phyloP scores from a whole-genome alignment of 2,888 invertebrate genomes.

The Hydraecia micacea region DNA sequence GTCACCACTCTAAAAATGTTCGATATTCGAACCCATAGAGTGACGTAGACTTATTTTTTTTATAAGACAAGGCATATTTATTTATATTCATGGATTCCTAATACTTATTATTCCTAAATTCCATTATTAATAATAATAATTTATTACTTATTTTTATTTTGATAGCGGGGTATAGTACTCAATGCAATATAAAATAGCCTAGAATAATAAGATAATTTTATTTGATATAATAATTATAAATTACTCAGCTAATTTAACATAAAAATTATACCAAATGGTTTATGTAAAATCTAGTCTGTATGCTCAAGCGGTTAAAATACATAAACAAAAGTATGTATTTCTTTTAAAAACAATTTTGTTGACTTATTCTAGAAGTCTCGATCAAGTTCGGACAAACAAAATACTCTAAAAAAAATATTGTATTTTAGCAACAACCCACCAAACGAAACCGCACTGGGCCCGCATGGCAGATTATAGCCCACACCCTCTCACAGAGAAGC shows the following conservation, averaged over 20 bases:
- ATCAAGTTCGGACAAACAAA: constrained; percentile 1
- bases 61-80: constrained; percentile 10
- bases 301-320: constrained; percentile 74
- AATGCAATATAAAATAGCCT: constrained; percentile 65
- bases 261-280: constrained; percentile 80
- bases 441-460: not conserved
- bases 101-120: constrained; percentile 44
- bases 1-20: constrained; percentile 44
- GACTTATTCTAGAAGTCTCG: constrained; percentile 21
- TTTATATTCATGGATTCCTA: constrained; percentile 28
- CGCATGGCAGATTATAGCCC: not conserved
- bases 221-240: constrained; percentile 29
- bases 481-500: no score
- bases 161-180: constrained; percentile 44
- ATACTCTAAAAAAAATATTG: not conserved
- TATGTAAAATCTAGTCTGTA: constrained; percentile 79
- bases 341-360: constrained; percentile 36
- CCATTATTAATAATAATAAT: constrained; percentile 41
- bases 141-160: constrained; percentile 39
- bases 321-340: constrained; percentile 24
- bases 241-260: constrained; percentile 57
- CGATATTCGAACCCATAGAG: constrained; percentile 55
- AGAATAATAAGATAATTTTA: constrained; percentile 28
- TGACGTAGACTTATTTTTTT: constrained; percentile 12
- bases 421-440: not conserved